These are phyloP conservation scores for Chondrosia reniformis DNA, from an alignment of 37 sponge, comb jelly and placozoan genomes.

Conservation along the genomic window DNA sequence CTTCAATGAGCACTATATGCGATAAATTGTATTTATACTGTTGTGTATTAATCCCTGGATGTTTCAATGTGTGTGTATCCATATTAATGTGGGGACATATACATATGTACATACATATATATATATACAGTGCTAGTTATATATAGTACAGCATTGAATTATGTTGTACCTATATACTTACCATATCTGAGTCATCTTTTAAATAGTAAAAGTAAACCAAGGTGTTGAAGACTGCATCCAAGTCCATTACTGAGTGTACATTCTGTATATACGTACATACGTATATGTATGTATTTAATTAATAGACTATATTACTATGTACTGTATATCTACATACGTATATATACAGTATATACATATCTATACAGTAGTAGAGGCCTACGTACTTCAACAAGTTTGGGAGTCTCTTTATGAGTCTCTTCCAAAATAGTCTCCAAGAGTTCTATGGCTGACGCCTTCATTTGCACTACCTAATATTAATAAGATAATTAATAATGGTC, in stretches of 20 bases:
- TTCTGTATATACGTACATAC: background rate
- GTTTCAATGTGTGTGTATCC: background rate
- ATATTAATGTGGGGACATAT: background rate
- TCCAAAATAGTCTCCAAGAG: conserved; percentile 40
- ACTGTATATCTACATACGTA: background rate
- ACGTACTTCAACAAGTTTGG: conserved; percentile 5
- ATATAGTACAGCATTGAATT: background rate
- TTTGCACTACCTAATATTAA: background rate
- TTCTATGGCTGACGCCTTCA: conserved; percentile 35
- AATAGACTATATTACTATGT: too few relatives aligned
- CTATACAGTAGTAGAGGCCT: background rate
- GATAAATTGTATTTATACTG: background rate
- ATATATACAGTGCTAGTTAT: background rate
- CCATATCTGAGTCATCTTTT: too few relatives aligned
- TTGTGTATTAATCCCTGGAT: background rate
- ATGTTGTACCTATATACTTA: background rate
- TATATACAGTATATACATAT: background rate
- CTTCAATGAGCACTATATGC: background rate
- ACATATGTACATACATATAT: background rate
- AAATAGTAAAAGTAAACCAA: too few relatives aligned
- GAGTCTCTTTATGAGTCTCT: conserved; percentile 26
- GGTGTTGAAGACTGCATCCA: background rate
- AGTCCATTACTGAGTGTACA: background rate
- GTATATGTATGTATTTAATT: background rate
- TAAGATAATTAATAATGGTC: background rate